Conservation (phyloP, 2,888 invertebrate species). For the Hanleya hanleyi region DNA sequence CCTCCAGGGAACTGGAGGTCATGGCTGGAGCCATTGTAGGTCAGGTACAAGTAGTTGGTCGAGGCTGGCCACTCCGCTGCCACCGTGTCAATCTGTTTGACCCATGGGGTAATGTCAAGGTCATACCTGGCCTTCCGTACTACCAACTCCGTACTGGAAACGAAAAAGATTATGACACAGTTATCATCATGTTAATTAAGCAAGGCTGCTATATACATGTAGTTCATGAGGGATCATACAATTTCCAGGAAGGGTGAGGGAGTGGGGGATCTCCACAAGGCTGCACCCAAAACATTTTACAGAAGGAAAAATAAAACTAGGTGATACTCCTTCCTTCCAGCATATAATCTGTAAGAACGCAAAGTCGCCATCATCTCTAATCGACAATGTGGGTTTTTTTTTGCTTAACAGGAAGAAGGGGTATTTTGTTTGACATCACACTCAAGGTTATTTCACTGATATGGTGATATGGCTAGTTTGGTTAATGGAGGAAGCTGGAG, state of each 20-base stretch:
- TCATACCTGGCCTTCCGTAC: conserved; percentile 61
- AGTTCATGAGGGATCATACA: background rate
- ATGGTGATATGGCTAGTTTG: no score
- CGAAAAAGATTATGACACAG: conserved; percentile 24
- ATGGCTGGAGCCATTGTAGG: conserved; percentile 86
- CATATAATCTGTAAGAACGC: no score
- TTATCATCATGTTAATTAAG: background rate
- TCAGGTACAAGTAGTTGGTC: conserved; percentile 98
- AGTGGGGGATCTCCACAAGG: no score
- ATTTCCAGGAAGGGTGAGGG: background rate
- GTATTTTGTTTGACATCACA: no score
- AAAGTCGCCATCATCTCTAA: no score
- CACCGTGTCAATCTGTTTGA: conserved; percentile 99
- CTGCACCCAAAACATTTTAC: no score
- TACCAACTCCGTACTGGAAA: conserved; percentile 84
- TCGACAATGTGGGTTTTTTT: no score
- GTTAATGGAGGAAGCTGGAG: no score
- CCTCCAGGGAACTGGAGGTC: conserved; percentile 65
- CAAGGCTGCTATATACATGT: background rate
- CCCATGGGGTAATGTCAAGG: conserved; percentile 72
- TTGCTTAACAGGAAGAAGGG: no score
- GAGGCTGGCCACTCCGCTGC: conserved; percentile 99
- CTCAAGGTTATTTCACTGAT: no score
- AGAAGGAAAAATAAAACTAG: no score
- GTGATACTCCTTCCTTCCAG: no score